These are phyloP conservation scores for Liasis olivaceus DNA, from an alignment of 2,797 vertebrate species.

Conservation along the genomic window DNA sequence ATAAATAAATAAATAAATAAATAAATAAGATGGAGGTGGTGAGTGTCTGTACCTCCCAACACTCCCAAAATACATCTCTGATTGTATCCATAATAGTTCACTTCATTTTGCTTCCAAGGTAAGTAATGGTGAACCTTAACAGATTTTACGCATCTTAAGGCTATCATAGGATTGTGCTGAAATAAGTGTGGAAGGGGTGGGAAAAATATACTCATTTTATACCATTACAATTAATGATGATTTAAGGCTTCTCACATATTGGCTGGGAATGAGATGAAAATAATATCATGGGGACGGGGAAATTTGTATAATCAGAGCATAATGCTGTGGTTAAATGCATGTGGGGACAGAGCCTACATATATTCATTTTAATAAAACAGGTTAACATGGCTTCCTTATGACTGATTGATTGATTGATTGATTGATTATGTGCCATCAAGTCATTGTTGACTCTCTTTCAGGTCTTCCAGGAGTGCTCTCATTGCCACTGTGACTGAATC, in stretches of 20 bases:
- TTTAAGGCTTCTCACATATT: not conserved
- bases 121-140: not conserved
- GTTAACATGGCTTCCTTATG: not conserved
- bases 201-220: not conserved
- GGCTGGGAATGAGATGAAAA: not conserved
- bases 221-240: not conserved
- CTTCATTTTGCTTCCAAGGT: not conserved
- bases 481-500: too few relatives aligned
- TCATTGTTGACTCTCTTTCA: not conserved
- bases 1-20: too few relatives aligned
- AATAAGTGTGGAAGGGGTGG: not conserved
- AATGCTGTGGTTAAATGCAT: not conserved
- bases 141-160: not conserved
- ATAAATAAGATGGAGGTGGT: not conserved
- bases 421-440: not conserved
- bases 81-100: not conserved
- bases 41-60: not conserved
- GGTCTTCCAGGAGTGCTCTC: too few relatives aligned
- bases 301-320: not conserved
- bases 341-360: not conserved
- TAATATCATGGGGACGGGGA: not conserved
- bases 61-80: not conserved
- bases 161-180: not conserved
- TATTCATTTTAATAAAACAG: not conserved
- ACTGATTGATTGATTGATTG: not conserved